These are phyloP conservation scores for Aricia artaxerxes DNA, from an alignment of 2,888 invertebrate genomes.

Conservation along the genomic window DNA sequence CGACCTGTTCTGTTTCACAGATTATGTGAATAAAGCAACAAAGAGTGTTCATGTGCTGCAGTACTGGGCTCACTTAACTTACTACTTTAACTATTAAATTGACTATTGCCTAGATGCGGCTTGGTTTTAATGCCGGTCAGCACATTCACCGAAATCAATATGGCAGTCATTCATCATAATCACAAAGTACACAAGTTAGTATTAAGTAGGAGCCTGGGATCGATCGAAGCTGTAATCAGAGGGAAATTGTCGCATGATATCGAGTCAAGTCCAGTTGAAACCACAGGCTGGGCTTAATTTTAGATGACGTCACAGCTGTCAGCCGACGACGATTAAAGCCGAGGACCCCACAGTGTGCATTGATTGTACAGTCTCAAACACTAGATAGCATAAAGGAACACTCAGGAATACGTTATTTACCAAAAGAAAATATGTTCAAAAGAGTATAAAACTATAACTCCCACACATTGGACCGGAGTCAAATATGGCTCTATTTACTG, in stretches of 20 bases:
- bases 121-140: neutral
- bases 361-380: neutral
- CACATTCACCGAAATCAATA: neutral
- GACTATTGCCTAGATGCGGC: neutral
- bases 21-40: too few species aligned
- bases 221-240: neutral
- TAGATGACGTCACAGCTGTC: constrained; percentile 13
- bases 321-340: neutral
- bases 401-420: too few species aligned
- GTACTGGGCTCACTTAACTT: too few species aligned
- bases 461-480: too few species aligned
- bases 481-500: too few species aligned
- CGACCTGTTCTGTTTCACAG: too few species aligned
- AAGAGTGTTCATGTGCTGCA: too few species aligned
- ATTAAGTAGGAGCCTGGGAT: neutral
- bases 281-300: neutral
- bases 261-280: constrained; percentile 3
- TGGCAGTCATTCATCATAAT: neutral
- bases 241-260: neutral
- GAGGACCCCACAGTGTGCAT: neutral
- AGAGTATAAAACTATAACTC: too few species aligned
- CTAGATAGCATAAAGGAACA: neutral
- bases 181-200: neutral
- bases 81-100: too few species aligned
- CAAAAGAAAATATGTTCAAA: too few species aligned